phyloP scores from a whole-genome alignment of 2,113 vertebrate species.

The Notechis scutatus region DNA sequence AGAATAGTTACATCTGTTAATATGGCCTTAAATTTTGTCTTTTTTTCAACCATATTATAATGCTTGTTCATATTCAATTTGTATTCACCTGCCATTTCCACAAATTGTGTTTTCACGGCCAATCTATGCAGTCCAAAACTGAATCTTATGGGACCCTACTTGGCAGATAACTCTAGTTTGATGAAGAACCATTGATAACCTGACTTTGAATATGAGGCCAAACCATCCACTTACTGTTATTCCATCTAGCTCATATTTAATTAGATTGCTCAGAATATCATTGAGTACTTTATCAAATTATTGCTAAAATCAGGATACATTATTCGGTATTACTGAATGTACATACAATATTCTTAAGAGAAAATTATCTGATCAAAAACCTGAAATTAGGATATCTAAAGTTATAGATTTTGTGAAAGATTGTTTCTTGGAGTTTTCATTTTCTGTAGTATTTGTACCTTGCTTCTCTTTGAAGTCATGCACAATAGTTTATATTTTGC shows the following conservation, averaged over 20 bases:
- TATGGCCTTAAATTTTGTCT: neutral
- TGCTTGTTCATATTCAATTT: neutral
- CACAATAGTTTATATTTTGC: neutral
- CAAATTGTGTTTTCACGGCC: neutral
- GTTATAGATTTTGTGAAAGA: neutral
- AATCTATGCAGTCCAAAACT: neutral
- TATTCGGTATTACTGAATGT: neutral
- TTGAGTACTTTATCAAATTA: neutral
- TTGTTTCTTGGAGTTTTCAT: neutral
- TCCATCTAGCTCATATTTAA: neutral
- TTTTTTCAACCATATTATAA: neutral
- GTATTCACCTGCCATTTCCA: neutral
- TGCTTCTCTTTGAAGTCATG: neutral
- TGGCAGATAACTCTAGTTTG: neutral
- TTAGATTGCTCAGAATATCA: neutral
- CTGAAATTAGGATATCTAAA: neutral
- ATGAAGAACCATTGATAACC: neutral
- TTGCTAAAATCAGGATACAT: neutral
- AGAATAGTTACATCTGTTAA: neutral
- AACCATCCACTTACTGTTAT: neutral
- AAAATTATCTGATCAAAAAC: neutral
- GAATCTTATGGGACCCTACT: neutral
- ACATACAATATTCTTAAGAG: neutral
- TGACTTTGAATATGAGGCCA: neutral
- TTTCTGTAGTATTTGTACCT: neutral